Evolutionary conservation across 2,888 invertebrate species (phyloP).

Genomic region (Brassicogethes aeneus): DNA sequence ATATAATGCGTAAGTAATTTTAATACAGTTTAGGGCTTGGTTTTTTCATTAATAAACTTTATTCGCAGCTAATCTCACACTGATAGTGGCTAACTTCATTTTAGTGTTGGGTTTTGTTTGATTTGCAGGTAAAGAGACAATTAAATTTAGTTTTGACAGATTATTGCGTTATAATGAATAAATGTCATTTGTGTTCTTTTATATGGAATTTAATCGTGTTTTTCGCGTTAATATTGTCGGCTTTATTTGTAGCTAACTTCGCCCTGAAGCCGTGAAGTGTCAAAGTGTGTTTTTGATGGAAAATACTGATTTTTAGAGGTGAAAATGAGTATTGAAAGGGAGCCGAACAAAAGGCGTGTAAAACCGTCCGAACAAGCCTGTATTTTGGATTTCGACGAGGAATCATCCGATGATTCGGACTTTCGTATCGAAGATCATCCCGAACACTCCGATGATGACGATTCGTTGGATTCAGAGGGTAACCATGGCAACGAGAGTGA

Average conservation of each 20-base stretch:
- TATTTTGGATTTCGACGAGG: constrained; percentile 76
- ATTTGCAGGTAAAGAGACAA: too few relatives aligned
- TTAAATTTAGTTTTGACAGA: too few relatives aligned
- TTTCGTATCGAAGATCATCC: constrained; percentile 83
- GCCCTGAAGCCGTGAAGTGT: not conserved
- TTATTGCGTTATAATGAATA: too few relatives aligned
- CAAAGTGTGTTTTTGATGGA: not conserved
- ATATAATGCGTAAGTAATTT: too few relatives aligned
- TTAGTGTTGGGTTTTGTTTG: too few relatives aligned
- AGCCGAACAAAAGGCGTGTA: constrained; percentile 71
- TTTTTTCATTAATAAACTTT: too few relatives aligned
- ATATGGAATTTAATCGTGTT: too few relatives aligned
- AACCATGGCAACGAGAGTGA: constrained; percentile 51
- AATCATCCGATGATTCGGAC: constrained; percentile 92
- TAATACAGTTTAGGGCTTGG: too few relatives aligned
- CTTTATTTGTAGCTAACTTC: not conserved
- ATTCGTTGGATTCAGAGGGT: constrained; percentile 55
- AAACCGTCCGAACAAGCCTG: constrained; percentile 72
- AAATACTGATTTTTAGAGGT: not conserved
- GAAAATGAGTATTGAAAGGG: constrained; percentile 45
- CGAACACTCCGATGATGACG: constrained; percentile 70
- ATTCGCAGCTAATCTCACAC: too few relatives aligned
- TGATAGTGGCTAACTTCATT: too few relatives aligned
- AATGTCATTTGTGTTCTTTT: too few relatives aligned
- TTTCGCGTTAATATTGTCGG: too few relatives aligned